Conservation (phyloP, 2,113 vertebrate genomes). For the Cynopterus brachyotis region DNA sequence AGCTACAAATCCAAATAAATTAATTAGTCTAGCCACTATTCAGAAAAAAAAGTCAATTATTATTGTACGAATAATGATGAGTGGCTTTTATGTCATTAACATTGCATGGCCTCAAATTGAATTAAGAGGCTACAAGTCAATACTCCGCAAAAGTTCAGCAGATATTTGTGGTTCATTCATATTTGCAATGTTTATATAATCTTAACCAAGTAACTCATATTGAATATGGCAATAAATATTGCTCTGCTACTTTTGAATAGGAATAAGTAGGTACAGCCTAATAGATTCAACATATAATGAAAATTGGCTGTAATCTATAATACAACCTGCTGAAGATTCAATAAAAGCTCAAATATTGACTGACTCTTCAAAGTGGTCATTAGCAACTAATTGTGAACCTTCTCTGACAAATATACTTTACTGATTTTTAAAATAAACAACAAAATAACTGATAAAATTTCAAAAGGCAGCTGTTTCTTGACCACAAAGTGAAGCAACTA, state of each 20-base stretch:
- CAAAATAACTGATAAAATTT: slow-evolving; percentile 66
- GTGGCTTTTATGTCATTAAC: slow-evolving; percentile 74
- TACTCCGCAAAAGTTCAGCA: slow-evolving; percentile 42
- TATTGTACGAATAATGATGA: slow-evolving; percentile 61
- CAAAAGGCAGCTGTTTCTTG: slow-evolving; percentile 57
- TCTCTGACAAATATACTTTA: slow-evolving; percentile 59
- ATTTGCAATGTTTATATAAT: slow-evolving; percentile 47
- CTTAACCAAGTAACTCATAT: slow-evolving; percentile 16
- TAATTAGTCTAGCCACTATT: slow-evolving; percentile 53
- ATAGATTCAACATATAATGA: slow-evolving; percentile 64
- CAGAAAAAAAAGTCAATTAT: slow-evolving; percentile 49
- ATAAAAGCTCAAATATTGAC: slow-evolving; percentile 68
- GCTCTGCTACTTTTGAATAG: slow-evolving; percentile 29
- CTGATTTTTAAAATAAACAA: slow-evolving; percentile 35
- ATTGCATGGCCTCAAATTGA: slow-evolving; percentile 63
- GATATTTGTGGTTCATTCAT: slow-evolving; percentile 65
- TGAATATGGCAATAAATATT: slow-evolving; percentile 60
- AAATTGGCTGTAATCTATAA: slow-evolving; percentile 65
- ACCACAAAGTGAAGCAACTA: slow-evolving; percentile 63
- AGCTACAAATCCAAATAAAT: background rate
- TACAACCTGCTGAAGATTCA: slow-evolving; percentile 55
- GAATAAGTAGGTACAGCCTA: slow-evolving; percentile 43
- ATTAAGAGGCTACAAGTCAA: slow-evolving; percentile 70
- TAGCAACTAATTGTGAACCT: slow-evolving; percentile 70
- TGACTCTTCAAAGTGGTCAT: slow-evolving; percentile 56